Percentiles rank a stretch among this genome's conserved stretches.
Conservation (phyloP, 2,888 invertebrate species). For the Leptogaster cylindrica region DNA sequence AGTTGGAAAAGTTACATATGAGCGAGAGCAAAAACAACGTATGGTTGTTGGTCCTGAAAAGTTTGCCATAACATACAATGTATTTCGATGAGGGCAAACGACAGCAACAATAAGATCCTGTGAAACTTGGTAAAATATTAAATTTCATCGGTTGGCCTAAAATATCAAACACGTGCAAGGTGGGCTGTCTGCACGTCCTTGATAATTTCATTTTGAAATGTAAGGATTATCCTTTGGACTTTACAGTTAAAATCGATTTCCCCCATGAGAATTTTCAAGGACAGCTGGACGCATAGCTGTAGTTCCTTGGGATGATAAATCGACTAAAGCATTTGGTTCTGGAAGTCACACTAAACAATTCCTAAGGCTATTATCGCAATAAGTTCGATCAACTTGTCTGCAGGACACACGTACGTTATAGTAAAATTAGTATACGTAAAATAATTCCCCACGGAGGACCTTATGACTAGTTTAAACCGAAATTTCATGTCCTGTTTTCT, state of each 20-base stretch:
- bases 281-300: too few relatives aligned
- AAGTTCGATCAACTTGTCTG: neutral
- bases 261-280: too few relatives aligned
- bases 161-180: slow-evolving; percentile 17
- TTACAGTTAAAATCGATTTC: slow-evolving; percentile 3
- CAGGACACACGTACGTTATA: neutral
- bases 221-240: neutral
- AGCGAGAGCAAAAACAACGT: slow-evolving; percentile 14
- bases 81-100: neutral
- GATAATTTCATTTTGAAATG: neutral
- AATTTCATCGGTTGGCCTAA: slow-evolving; percentile 3
- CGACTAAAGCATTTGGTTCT: too few relatives aligned
- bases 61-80: neutral
- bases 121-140: slow-evolving; percentile 18
- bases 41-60: neutral
- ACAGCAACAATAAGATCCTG: neutral
- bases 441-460: neutral
- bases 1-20: neutral
- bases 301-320: too few relatives aligned
- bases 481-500: neutral
- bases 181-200: neutral
- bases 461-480: neutral
- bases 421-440: neutral
- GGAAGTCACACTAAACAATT: too few relatives aligned
- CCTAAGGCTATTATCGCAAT: too few relatives aligned